Evolutionary conservation across 2,113 vertebrate species (phyloP).

Genomic region (Capreolus pygargus): DNA sequence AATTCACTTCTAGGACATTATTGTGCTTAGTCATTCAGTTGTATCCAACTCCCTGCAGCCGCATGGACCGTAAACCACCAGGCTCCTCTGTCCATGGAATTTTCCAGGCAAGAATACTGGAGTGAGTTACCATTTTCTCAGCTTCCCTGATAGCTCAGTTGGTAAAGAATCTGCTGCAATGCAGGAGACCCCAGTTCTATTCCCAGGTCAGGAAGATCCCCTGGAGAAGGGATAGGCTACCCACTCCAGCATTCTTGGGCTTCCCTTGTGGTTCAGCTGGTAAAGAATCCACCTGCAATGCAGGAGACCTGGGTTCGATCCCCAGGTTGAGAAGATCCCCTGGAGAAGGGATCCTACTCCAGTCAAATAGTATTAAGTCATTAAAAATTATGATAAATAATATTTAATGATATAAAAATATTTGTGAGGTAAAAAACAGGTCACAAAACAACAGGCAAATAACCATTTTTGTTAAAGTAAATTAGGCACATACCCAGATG

Average conservation of each 20-base stretch:
- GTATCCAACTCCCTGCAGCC: background rate
- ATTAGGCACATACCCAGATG: background rate
- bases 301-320: background rate
- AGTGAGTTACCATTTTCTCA: background rate
- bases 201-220: background rate
- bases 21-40: background rate
- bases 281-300: background rate
- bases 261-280: background rate
- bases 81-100: background rate
- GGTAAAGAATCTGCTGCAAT: background rate
- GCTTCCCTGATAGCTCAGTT: background rate
- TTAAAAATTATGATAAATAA: constrained; percentile 4
- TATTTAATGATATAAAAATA: background rate
- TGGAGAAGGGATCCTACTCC: background rate
- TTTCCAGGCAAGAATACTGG: background rate
- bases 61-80: background rate
- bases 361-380: background rate
- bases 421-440: background rate
- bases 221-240: background rate
- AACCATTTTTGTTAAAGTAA: background rate
- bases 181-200: background rate
- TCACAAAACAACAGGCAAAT: background rate
- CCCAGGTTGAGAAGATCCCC: background rate
- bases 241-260: background rate
- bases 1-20: background rate